phyloP scores from a whole-genome alignment of 2,113 vertebrate species.

The Colius striatus region DNA sequence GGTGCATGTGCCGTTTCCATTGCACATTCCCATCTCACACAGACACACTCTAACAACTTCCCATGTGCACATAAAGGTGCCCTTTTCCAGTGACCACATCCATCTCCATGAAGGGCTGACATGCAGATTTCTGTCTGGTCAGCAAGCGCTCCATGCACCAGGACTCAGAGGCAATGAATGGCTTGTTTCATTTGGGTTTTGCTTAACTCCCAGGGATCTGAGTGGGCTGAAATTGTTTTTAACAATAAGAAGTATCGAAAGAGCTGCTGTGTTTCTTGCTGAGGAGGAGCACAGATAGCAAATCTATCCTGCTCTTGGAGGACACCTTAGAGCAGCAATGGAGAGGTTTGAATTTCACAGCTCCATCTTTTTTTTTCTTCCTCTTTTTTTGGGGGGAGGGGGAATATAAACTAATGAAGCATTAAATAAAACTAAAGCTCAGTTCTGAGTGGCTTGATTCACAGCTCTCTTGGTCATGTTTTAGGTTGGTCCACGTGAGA shows the following conservation, averaged over 20 bases:
- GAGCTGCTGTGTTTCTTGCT: background rate
- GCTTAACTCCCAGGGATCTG: background rate
- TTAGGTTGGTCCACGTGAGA: background rate
- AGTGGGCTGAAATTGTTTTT: background rate
- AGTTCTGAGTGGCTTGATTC: background rate
- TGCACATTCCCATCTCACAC: background rate
- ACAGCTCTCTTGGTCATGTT: background rate
- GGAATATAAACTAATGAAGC: background rate
- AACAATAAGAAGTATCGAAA: background rate
- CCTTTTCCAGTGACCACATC: background rate
- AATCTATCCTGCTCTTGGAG: background rate
- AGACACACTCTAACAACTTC: background rate
- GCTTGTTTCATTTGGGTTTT: background rate
- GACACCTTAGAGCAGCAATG: background rate
- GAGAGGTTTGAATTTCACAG: background rate
- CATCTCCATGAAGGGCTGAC: background rate
- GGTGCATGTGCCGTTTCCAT: background rate
- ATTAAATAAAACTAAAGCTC: background rate
- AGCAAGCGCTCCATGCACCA: background rate
- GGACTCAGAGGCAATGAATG: background rate
- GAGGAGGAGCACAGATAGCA: background rate
- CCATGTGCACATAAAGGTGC: fast-evolving
- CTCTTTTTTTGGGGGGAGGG: background rate
- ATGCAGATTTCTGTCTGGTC: background rate
- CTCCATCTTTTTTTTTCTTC: background rate